Conservation (phyloP, 2,888 invertebrate genomes). For the Allacma fusca region DNA sequence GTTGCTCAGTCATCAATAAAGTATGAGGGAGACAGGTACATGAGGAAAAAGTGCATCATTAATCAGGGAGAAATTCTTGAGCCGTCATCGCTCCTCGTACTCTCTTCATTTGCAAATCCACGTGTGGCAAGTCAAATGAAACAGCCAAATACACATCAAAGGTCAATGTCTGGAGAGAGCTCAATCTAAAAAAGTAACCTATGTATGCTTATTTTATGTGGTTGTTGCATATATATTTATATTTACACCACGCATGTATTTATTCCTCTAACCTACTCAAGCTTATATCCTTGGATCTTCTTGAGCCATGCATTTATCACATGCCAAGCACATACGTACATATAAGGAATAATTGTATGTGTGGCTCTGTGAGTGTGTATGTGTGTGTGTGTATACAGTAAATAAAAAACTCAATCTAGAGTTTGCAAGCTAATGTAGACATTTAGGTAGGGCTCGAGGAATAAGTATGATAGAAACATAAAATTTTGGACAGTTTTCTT, state of each 20-base stretch:
- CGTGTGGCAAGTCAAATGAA: constrained; percentile 16
- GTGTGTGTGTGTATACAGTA: too few relatives aligned
- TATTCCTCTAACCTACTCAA: constrained; percentile 1
- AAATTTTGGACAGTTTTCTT: not conserved
- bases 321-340: too few relatives aligned
- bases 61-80: constrained; percentile 9
- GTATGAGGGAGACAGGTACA: constrained; percentile 3
- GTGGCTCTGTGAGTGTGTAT: too few relatives aligned
- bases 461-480: not conserved
- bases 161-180: constrained; percentile 4
- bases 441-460: not conserved
- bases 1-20: constrained; percentile 16
- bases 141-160: constrained; percentile 2
- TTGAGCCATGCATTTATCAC: too few relatives aligned
- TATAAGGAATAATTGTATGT: too few relatives aligned
- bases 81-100: constrained; percentile 3
- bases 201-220: not conserved
- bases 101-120: constrained; percentile 16
- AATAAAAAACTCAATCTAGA: not conserved
- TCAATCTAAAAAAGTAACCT: not conserved
- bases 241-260: not conserved
- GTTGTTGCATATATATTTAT: not conserved
- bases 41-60: constrained; percentile 12
- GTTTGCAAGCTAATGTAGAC: not conserved
- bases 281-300: not conserved